phyloP scores from a whole-genome alignment of 2,888 invertebrate genomes.

The Eristalis intricaria region DNA sequence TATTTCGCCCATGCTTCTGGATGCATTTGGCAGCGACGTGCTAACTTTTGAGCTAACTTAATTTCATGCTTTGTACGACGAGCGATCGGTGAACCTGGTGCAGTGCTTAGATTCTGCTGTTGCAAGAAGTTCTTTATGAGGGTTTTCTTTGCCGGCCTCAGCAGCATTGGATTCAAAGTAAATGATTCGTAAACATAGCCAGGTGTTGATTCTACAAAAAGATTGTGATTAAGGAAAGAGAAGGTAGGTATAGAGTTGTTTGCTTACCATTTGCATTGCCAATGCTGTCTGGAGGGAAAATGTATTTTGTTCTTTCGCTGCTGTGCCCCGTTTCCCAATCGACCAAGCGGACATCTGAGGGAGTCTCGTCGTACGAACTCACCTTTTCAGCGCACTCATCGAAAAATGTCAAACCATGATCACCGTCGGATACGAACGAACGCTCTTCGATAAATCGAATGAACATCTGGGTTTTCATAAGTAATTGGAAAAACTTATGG shows the following conservation, averaged over 20 bases:
- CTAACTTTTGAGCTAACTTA: constrained; percentile 90
- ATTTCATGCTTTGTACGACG: constrained; percentile 97
- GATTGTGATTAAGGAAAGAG: not conserved
- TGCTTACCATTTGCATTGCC: constrained; percentile 64
- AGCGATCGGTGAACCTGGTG: constrained; percentile 94
- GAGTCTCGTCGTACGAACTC: constrained; percentile 82
- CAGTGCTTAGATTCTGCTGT: constrained; percentile 80
- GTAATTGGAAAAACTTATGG: constrained; percentile 92
- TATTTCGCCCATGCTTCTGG: constrained; percentile 97
- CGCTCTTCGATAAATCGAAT: constrained; percentile 99
- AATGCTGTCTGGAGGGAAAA: constrained; percentile 93
- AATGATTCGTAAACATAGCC: constrained; percentile 85
- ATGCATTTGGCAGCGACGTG: constrained; percentile 84
- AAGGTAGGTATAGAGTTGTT: not conserved
- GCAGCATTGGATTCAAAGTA: constrained; percentile 84
- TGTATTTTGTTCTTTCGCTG: constrained; percentile 96
- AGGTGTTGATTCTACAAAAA: constrained; percentile 71
- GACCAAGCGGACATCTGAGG: constrained; percentile 85
- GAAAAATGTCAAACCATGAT: constrained; percentile 97
- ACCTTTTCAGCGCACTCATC: constrained; percentile 97
- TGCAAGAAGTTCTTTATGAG: constrained; percentile 77
- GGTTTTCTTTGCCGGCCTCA: constrained; percentile 80
- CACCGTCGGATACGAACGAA: constrained; percentile 98
- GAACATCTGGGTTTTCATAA: constrained; percentile 98
- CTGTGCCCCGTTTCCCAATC: constrained; percentile 90